These are phyloP conservation scores for Albula glossodonta DNA, from an alignment of 2,113 vertebrate species.

Conservation along the genomic window DNA sequence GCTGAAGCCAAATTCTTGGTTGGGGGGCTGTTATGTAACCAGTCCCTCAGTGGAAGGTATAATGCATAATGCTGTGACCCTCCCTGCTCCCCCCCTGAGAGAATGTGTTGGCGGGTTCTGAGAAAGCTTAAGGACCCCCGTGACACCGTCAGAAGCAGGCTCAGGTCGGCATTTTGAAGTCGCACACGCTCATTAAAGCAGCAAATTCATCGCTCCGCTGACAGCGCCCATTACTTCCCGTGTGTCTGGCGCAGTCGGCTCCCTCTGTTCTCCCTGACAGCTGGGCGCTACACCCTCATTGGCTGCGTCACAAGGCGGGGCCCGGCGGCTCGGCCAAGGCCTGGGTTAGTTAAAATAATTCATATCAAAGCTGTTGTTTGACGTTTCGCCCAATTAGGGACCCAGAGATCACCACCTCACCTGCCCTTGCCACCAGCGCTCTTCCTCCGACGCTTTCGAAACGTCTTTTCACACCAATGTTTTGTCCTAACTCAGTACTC, in stretches of 20 bases:
- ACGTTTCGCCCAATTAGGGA: neutral
- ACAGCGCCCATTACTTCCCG: neutral
- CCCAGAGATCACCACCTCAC: neutral
- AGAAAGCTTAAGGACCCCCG: neutral
- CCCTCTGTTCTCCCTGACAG: conserved; percentile 3
- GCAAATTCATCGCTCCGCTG: neutral
- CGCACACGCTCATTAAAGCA: neutral
- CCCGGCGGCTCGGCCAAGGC: neutral
- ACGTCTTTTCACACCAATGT: neutral
- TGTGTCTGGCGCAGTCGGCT: neutral
- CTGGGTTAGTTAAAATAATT: neutral
- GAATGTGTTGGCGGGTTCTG: neutral
- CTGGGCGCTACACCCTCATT: neutral
- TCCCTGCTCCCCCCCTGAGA: neutral
- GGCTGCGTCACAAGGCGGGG: neutral
- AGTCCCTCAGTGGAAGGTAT: neutral
- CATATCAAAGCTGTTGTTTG: neutral
- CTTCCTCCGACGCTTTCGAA: neutral
- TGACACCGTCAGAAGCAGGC: neutral
- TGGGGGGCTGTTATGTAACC: no score
- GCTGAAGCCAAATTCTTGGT: no score
- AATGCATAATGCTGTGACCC: neutral
- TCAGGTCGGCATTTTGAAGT: neutral
- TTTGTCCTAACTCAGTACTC: neutral
- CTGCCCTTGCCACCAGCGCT: neutral